Evolutionary conservation across 2,888 invertebrate genomes (phyloP), one percentile per base, ranked within the genome.

Genomic region (Drosophila prolongata): DNA sequence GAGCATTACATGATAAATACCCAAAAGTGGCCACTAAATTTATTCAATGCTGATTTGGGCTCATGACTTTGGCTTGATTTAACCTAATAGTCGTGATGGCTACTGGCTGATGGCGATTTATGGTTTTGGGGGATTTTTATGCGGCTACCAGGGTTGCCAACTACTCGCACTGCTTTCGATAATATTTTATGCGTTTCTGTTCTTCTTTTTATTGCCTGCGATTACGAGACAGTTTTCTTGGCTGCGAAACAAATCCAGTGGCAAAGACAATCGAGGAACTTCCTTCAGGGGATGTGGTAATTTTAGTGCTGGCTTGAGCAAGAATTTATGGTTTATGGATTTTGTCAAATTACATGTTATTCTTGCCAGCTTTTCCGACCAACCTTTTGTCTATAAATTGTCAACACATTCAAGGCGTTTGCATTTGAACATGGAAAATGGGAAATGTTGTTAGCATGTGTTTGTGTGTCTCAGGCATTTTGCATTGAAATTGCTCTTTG

Each of bases 281-380:
- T 37, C 58, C 54, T 13, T 13, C 16, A 2, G 11, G 42, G 40
- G 38, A 65, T 30, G 70, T 65, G 50, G 38, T 13, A 67, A 57
- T 79, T 83, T 86, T 83, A 83, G 85, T 84, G 82, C 78, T 60
- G 68, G 68, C 76, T 68, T 73, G 66, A 53, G 59, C 57, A 78
- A 77, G 76, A 89, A 82, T 90, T 82, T 89, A 88, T 89, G 82
- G 86, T 80, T 90, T 88, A 89, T 89, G 84, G 77, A 88, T 80
- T 71, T 80, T 86, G 84, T 87, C 84, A 86, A 89, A 87, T 87
- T 86, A 86, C 85, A 71, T 56, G 55, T 53, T 77, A 59, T 47
- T 40, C 55, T 16, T 42, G n/a, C 30, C 43, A 49, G 42, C 38
- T 60, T 46, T 62, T 34, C 37, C 13, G 43, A 46, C 30, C 68